Base-by-base conservation (phyloP, 2,888 invertebrate genomes). In the Venusia cambrica region DNA sequence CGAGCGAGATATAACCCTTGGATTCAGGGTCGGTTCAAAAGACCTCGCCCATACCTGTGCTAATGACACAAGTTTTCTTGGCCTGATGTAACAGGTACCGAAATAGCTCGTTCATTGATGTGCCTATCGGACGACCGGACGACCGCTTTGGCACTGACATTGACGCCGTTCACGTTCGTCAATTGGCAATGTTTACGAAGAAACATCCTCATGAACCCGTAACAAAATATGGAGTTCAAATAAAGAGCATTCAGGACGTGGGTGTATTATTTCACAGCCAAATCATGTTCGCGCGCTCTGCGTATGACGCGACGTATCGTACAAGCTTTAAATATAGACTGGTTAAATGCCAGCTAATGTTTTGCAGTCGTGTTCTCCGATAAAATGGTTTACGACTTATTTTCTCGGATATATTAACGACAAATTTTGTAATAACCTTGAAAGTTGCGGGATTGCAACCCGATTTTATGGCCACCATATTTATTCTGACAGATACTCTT, bases 91-190 rank as follows among this genome's bases (percentile, higher is more conserved):
- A 69, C 59, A 45, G n/a, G 51, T 54, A 58, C 63, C 44, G 62
- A 80, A 83, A 83, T 81, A 80, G 62, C 56, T 49, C 50, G 54
- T 48, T 60, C 77, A 77, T 80, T 81, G 81, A 83, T 79, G 71
- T 65, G 57, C 62, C 65, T 69, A 72, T 74, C 69, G 68, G 63
- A 50, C 56, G 57, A 51, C 61, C 69, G 68, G 63, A 50, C 56
- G 57, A 51, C 61, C 57, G 72, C 62, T 68, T 63, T 77, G 84
- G 69, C 84, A 84, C 69, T 87, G 85, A 84, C 85, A 87, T 78
- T 85, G 83, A 71, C 51, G 55, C 49, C 17, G 80, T 47, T 52
- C 53, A 55, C 48, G 46, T 26, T 22, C 53, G 64, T 62, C 63
- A 63, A 67, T 80, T 80, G 79, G 75, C 80, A 78, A 58, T 65